Conservation (phyloP, 2,797 vertebrate genomes). For the Dendrocincla fuliginosa region DNA sequence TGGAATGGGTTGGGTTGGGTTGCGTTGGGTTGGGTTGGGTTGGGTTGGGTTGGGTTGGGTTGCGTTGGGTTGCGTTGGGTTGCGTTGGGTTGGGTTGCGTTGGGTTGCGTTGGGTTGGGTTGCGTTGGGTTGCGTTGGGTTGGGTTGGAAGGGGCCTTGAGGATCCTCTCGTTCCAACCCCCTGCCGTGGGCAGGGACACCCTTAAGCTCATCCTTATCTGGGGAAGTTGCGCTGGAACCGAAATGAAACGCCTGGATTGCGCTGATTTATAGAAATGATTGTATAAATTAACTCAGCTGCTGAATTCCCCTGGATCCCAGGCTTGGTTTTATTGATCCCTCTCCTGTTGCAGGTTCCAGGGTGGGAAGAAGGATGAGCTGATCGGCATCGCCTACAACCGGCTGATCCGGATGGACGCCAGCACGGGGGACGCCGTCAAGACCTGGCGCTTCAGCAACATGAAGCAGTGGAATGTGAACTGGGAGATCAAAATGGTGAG, state of each 20-base stretch:
- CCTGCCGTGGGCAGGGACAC: neutral
- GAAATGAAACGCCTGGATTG: neutral
- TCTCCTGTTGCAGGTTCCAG: constrained; percentile 83
- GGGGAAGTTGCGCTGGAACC: fast-evolving
- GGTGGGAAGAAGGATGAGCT: constrained; percentile 95
- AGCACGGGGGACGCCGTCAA: constrained; percentile 94
- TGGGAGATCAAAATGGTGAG: constrained; percentile 99
- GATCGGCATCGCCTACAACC: constrained; percentile 96
- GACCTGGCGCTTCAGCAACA: constrained; percentile 98
- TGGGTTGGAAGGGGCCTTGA: neutral
- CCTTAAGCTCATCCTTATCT: neutral
- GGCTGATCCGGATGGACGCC: constrained; percentile 95
- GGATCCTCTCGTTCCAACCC: neutral
- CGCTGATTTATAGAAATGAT: fast-evolving
- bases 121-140: no score
- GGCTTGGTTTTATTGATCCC: neutral
- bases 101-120: no score
- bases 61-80: no score
- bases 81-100: no score
- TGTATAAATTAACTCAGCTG: fast-evolving
- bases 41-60: no score
- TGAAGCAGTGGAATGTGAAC: constrained; percentile 99
- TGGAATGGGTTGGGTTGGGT: no score
- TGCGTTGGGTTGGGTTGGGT: no score
- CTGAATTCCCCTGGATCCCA: fast-evolving